Conservation (phyloP, 1,140 invertebrate species). For the Campoletis sonorensis region DNA sequence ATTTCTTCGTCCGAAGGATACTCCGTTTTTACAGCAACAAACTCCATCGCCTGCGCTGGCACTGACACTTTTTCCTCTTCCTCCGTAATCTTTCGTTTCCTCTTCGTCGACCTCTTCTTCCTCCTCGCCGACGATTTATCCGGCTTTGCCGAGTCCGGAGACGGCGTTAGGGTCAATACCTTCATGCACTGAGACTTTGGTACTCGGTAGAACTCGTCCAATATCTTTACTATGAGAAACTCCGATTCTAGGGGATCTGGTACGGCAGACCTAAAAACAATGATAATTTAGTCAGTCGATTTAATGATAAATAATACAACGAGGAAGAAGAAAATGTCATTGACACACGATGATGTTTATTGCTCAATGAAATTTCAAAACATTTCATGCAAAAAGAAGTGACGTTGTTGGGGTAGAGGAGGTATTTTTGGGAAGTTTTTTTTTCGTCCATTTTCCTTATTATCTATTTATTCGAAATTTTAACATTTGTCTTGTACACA, state of each 20-base stretch:
- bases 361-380: not conserved
- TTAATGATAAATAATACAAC: no score
- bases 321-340: no score
- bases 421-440: no score
- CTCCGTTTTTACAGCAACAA: not conserved
- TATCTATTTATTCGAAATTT: no score
- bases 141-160: no score
- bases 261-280: constrained; percentile 28
- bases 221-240: constrained; percentile 16
- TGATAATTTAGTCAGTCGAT: constrained; percentile 14
- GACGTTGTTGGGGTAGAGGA: no score
- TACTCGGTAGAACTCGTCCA: constrained; percentile 27
- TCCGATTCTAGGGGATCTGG: constrained; percentile 8
- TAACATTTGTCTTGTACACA: no score
- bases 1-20: constrained; percentile 1
- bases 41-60: not conserved
- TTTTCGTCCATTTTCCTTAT: no score
- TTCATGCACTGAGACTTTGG: constrained; percentile 20
- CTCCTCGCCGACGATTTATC: not conserved
- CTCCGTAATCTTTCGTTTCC: not conserved
- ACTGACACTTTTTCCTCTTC: not conserved
- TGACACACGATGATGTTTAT: no score
- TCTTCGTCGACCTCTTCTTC: not conserved
- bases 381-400: not conserved
- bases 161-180: not conserved